Conservation (phyloP, 2,888 invertebrate genomes). For the Auanema freiburgensis region DNA sequence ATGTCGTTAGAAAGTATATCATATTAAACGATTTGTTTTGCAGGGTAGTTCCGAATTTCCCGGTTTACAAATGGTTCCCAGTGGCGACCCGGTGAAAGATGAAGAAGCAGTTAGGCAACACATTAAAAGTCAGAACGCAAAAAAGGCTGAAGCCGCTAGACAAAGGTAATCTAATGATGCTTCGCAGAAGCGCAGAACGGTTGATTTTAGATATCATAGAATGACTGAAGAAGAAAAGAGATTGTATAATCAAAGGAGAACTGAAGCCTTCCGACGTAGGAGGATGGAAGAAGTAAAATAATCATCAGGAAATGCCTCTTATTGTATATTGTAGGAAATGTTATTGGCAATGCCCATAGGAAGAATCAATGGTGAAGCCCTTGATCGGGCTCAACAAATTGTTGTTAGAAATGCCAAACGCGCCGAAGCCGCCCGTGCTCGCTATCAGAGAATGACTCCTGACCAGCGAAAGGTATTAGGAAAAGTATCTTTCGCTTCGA, state of each 20-base stretch:
- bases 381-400: constrained; percentile 62
- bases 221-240: constrained; percentile 61
- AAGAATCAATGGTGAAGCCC: constrained; percentile 60
- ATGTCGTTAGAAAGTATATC: no score
- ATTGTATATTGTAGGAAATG: constrained; percentile 39
- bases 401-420: constrained; percentile 61
- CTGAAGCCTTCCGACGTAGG: constrained; percentile 59
- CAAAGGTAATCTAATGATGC: constrained; percentile 24
- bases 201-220: constrained; percentile 39
- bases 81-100: constrained; percentile 48
- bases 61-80: no score
- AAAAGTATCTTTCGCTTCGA: background rate
- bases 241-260: constrained; percentile 58
- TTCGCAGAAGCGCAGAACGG: background rate
- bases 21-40: no score
- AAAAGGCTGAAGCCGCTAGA: constrained; percentile 63
- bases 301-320: background rate
- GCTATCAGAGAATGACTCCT: constrained; percentile 62
- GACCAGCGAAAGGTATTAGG: constrained; percentile 54
- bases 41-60: no score
- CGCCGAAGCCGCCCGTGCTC: constrained; percentile 58
- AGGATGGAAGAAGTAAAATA: constrained; percentile 54
- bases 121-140: constrained; percentile 59
- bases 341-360: constrained; percentile 62
- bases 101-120: constrained; percentile 54